phyloP scores from a whole-genome alignment of 2,888 invertebrate species.

The Chesias legatella region DNA sequence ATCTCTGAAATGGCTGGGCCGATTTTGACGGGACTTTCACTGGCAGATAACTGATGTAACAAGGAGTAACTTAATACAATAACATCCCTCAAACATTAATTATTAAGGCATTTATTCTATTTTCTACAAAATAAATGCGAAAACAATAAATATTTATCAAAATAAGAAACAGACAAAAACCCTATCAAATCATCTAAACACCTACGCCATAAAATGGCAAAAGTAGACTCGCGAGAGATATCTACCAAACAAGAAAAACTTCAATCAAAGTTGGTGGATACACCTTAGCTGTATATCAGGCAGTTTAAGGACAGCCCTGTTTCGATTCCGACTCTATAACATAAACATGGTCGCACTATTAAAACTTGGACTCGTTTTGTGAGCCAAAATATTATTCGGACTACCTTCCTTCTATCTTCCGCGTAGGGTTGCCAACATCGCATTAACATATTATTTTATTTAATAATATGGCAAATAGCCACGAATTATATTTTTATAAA shows the following conservation, averaged over 20 bases:
- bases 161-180: too few species aligned
- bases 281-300: constrained; percentile 33
- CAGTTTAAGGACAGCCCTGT: constrained; percentile 44
- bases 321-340: constrained; percentile 64
- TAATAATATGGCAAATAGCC: constrained; percentile 40
- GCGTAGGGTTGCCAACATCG: constrained; percentile 61
- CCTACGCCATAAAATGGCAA: constrained; percentile 15
- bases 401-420: constrained; percentile 71
- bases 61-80: background rate
- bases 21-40: too few species aligned
- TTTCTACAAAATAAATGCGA: too few species aligned
- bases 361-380: constrained; percentile 79
- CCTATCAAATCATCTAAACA: background rate
- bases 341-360: constrained; percentile 78
- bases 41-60: too few species aligned
- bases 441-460: constrained; percentile 69
- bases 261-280: constrained; percentile 33
- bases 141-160: too few species aligned
- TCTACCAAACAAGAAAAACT: constrained; percentile 26
- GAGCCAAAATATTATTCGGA: constrained; percentile 79
- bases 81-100: too few species aligned
- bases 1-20: too few species aligned
- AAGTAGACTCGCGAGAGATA: constrained; percentile 22
- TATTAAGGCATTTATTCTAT: too few species aligned
- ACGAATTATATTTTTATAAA: constrained; percentile 40